Base-by-base conservation (phyloP, 2,113 vertebrate genomes). In the Acanthisitta chloris region DNA sequence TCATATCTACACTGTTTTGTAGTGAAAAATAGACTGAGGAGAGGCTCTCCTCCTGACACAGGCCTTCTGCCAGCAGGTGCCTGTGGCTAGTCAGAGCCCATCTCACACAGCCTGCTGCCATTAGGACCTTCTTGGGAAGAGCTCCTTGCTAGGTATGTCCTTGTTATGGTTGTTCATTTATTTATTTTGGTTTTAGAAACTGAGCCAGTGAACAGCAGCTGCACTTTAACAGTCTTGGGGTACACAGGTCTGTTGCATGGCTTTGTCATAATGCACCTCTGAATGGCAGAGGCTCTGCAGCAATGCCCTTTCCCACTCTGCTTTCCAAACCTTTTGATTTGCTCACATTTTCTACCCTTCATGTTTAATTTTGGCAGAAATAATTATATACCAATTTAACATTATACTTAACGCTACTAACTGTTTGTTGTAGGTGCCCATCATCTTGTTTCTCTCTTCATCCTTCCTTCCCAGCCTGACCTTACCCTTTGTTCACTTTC, bases 181-280 rank as follows among this genome's bases (percentile, higher is more conserved):
- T 36, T 77, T 73, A 21, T 78, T 89, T 86, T 2, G 1, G 8
- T 4, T 89, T 67, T 51, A 78, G 34, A 57, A 81, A 59, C 18
- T 14, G 28, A 74, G 18, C 6, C 20, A 43, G 14, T 34, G 33
- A 86, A 49, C 9, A 66, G 33, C 29, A 87, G 9, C 14, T 57
- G 17, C 29, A 55, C 16, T 55, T 66, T 38, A 45, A 33, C 4
- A 62, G 26, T 9, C 16, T 25, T 1, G 0, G n/a, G 9, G 5
- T 16, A 12, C 29, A 14, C 4, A 40, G 13, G 40, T 14, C 6
- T 74, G 23, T 24, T 38, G 12, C 14, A 28, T 0, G 1, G 33
- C n/a, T 88, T 79, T 3, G 1, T 31, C 0, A 0, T 3, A 6
- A 0, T 1, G 10, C 11, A 23, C 34, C 28, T 87, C 38, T 0